A percentile compares a stretch with the other conserved stretches of the same genome.
These are phyloP conservation scores for Coluber constrictor DNA, from an alignment of 2,797 vertebrate genomes.

Conservation along the genomic window DNA sequence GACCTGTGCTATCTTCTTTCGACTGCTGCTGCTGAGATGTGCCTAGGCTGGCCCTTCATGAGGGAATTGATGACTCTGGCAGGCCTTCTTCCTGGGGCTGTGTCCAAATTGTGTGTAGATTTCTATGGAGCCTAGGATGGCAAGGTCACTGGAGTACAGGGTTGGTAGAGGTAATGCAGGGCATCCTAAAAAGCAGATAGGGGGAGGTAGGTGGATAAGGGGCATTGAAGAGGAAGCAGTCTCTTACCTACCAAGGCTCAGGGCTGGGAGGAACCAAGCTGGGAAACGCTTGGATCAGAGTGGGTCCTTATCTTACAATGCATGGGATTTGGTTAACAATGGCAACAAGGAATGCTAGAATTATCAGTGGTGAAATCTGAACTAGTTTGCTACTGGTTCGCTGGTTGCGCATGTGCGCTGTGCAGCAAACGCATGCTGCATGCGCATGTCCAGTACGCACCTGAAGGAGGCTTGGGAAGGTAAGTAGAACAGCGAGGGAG, in stretches of 20 bases:
- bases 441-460: too few species aligned
- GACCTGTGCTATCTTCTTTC: background rate
- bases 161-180: background rate
- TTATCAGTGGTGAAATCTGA: background rate
- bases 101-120: background rate
- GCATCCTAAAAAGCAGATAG: background rate
- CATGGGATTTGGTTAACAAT: background rate
- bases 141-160: background rate
- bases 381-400: too few species aligned
- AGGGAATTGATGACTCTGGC: background rate
- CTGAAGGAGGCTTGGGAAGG: too few species aligned
- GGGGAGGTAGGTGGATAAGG: background rate
- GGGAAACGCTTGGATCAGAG: background rate
- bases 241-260: background rate
- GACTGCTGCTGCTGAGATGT: background rate
- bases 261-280: background rate
- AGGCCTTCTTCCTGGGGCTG: background rate
- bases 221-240: background rate
- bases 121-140: background rate
- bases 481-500: too few species aligned
- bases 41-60: background rate
- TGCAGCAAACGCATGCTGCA: too few species aligned
- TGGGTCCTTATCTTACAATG: background rate
- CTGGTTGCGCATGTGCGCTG: too few species aligned
- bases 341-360: background rate